phyloP scores from a whole-genome alignment of 2,113 vertebrate species.

The Euleptes europaea region DNA sequence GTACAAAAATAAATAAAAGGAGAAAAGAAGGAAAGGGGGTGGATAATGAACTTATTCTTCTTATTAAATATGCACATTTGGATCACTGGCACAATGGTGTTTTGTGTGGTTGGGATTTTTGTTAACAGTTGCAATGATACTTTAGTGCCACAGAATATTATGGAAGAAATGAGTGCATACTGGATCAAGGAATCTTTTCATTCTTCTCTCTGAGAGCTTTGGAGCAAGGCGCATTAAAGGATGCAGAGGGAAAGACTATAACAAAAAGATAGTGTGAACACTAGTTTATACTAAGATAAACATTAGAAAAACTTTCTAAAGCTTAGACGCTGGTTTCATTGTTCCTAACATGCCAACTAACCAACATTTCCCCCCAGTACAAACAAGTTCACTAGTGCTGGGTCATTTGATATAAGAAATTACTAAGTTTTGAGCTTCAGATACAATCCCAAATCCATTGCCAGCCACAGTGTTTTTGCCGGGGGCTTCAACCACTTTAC shows the following conservation, averaged over 20 bases:
- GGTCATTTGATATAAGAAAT: neutral
- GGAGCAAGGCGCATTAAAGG: conserved; percentile 46
- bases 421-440: neutral
- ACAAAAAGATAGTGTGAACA: neutral
- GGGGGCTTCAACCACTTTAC: neutral
- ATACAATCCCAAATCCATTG: neutral
- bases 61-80: neutral
- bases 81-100: neutral
- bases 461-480: neutral
- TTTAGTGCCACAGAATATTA: neutral
- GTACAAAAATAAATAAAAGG: neutral
- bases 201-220: conserved; percentile 45
- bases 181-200: conserved; percentile 14
- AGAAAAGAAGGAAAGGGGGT: neutral
- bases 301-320: neutral
- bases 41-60: neutral
- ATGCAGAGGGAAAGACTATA: conserved; percentile 28
- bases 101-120: neutral
- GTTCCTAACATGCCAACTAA: conserved; percentile 1
- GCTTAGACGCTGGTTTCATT: neutral
- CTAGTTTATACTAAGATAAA: neutral
- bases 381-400: neutral
- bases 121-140: neutral
- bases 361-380: neutral
- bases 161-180: conserved; percentile 12